Base-by-base conservation (phyloP, 2,797 vertebrate species). In the Chrosomus eos region DNA sequence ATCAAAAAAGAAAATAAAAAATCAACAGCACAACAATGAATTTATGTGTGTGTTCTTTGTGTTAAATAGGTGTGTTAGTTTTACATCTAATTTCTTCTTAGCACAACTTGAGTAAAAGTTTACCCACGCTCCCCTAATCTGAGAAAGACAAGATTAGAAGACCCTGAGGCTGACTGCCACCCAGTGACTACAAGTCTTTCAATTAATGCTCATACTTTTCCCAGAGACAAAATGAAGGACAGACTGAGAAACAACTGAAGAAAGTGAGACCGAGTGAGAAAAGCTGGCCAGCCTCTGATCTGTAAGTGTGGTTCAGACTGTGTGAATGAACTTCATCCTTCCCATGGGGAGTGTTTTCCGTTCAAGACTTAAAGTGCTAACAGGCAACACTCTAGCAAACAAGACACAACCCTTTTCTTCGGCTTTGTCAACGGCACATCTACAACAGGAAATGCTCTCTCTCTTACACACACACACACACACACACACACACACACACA, bases 311-410 rank as follows among this genome's bases (percentile, higher is more conserved):
- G 70, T 74, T 45, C 51, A 83, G 70, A 33, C 33, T 74, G 68
- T 67, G 68, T 73, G 73, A 83, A 23, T 55, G 38, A 80, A 74
- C 40, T 74, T 53, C 28, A 70, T 40, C 43, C 77, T 60, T 83
- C 43, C 81, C 28, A 4, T 83, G 45, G 81, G 58, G 68, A 74
- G 16, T 48, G 28, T 16, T 23, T 83, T 67, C 75, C 83, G 75
- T 74, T 80, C 68, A 67, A 78, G 68, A 74, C 76, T 76, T 21
- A 81, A 76, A 87, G 77, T 51, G 70, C 77, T 76, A 84, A 84
- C 70, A 81, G 78, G 78, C 40, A 64, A 71, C 77, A 75, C 62
- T 71, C 71, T 84, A 55, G 71, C 62, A 81, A 84, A 84, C 86
- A 84, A 80, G 23, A 58, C 77, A 70, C 21, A 5, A 19, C 21